Base-by-base conservation (phyloP, 2,113 vertebrate species). In the Sinocyclocheilus anshuiensis region DNA sequence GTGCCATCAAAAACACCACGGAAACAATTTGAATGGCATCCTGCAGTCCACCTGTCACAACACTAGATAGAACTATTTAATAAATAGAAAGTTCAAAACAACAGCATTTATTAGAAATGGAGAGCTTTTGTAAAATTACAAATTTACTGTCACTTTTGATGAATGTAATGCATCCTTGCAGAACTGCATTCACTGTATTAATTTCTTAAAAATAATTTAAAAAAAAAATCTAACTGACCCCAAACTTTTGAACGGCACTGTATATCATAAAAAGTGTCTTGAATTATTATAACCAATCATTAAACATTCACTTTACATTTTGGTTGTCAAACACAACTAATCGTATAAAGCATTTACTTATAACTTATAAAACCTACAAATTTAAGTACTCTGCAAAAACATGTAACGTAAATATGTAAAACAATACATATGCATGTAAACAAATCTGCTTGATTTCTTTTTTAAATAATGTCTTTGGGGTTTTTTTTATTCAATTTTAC, bases 21-120 rank as follows among this genome's bases (percentile, higher is more conserved):
- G 65, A 72, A 22, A 22, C 22, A 13, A 20, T 53, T 72, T 69
- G 61, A 67, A 61, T 16, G 81, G 48, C 63, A 72, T 48, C 65
- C 81, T 88, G 72, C 33, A 88, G 65, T 71, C 36, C 76, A 15
- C 69, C 59, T 16, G 39, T 88, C 74, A 81, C 18, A 81, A 85
- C 90, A 90, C 89, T 86, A 90, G 90, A 86, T n/a, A n/a, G n/a
- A n/a, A n/a, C n/a, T n/a, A n/a, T n/a, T n/a, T n/a, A n/a, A n/a
- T n/a, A n/a, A n/a, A n/a, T n/a, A n/a, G n/a, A n/a, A n/a, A n/a
- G n/a, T n/a, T n/a, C n/a, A n/a, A n/a, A n/a, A n/a, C n/a, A n/a
- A n/a, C n/a, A n/a, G n/a, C n/a, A n/a, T n/a, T n/a, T n/a, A n/a
- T n/a, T n/a, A n/a, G 4, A 59, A 59, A 22, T 59, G 20, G 7